phyloP scores from a whole-genome alignment of 2,888 invertebrate genomes.

The Tholera decimalis region DNA sequence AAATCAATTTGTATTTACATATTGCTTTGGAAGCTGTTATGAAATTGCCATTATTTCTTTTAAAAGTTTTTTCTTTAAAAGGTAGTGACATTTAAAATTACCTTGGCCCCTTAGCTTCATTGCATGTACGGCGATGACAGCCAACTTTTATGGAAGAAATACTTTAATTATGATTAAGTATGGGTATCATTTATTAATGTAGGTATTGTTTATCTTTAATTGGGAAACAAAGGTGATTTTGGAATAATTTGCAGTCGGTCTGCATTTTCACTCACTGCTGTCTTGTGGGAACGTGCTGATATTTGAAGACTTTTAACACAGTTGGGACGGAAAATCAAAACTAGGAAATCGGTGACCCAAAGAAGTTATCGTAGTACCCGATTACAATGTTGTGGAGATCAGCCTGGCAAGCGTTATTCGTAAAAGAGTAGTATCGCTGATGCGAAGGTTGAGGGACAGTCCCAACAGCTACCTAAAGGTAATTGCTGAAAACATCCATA shows the following conservation, averaged over 20 bases:
- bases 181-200: constrained; percentile 9
- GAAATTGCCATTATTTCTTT: constrained; percentile 32
- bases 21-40: constrained; percentile 35
- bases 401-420: no score
- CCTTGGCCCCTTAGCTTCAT: constrained; percentile 47
- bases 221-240: constrained; percentile 5
- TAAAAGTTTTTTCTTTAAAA: constrained; percentile 18
- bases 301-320: no score
- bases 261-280: no score
- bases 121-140: constrained; percentile 17
- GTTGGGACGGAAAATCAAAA: no score
- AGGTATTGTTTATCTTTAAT: constrained; percentile 20
- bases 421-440: no score
- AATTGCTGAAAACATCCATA: no score
- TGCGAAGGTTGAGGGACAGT: no score
- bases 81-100: constrained; percentile 29
- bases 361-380: no score
- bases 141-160: neutral
- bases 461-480: no score
- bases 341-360: no score
- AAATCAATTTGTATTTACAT: constrained; percentile 43
- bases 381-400: no score
- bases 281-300: no score
- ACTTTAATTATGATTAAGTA: neutral
- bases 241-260: neutral